Conservation (phyloP, 2,797 vertebrate genomes). For the Phoeniculus purpureus region DNA sequence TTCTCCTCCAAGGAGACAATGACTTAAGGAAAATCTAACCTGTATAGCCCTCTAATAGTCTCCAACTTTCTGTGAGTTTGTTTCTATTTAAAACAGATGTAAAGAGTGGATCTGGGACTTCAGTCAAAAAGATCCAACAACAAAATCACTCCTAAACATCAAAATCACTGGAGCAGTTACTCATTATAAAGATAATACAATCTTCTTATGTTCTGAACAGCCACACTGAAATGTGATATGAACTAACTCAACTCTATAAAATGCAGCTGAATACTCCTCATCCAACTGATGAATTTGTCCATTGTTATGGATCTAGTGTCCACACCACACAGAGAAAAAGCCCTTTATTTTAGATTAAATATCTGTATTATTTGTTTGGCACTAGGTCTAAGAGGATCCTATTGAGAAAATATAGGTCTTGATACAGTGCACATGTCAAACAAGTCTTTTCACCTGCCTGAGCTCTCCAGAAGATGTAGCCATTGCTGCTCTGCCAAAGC, state of each 20-base stretch:
- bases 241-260: background rate
- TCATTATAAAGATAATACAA: conserved; percentile 31
- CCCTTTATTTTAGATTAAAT: background rate
- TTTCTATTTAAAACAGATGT: conserved; percentile 39
- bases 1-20: background rate
- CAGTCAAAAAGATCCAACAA: conserved; percentile 13
- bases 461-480: background rate
- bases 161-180: conserved; percentile 8
- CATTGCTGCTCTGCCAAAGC: background rate
- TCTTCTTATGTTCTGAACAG: background rate
- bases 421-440: background rate
- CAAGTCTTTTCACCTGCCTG: background rate
- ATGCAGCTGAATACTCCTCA: background rate
- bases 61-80: background rate
- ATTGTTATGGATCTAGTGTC: background rate
- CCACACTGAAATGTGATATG: background rate
- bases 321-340: background rate
- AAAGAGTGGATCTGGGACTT: background rate
- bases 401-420: background rate
- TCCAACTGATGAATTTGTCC: background rate
- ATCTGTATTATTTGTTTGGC: background rate
- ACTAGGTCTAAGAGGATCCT: background rate
- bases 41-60: background rate
- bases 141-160: background rate
- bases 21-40: background rate